Base-by-base conservation (phyloP, 2,113 vertebrate genomes). In the Microtus oregoni region DNA sequence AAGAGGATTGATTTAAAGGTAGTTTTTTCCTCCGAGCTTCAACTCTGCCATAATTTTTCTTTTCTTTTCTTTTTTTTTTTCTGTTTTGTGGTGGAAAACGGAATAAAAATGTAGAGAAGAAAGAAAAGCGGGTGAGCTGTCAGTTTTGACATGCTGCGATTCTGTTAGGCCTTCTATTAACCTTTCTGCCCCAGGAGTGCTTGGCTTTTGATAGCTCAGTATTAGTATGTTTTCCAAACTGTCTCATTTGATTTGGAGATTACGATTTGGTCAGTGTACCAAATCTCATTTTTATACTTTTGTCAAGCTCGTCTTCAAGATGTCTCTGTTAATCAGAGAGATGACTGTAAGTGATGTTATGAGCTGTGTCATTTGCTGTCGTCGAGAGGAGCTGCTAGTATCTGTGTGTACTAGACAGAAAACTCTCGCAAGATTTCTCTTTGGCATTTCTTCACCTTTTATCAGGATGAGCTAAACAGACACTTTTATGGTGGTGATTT, bases 201-300 rank as follows among this genome's bases (percentile, higher is more conserved):
- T 91, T 96, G 73, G 82, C 97, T 96, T 97, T 94, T 81, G 0
- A 1, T 10, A 55, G 75, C 22, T 90, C 91, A 83, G 55, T 96
- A 63, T 93, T 67, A 72, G 0, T 58, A 77, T 89, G 20, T 97
- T 97, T 98, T 82, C 91, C n/a, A 94, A 77, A 55, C 41, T 75
- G 52, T 35, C 75, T 88, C 68, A 30, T 78, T 97, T 89, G 92
- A 61, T 82, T 91, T 50, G 97, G 55, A 95, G 61, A 5, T 94
- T 94, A 15, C 38, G 92, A 95, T 97, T 97, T 98, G 78, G 55
- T 70, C 47, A 97, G n/a, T 41, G 92, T 75, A 86, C 65, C 55
- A 86, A 91, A 85, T 95, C 65, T 22, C 61, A 32, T 91, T 30
- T 28, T 8, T 83, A n/a, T 41, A 35, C 78, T 78, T 24, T 78